Conservation (phyloP, 2,888 invertebrate genomes). For the Eupithecia insigniata region DNA sequence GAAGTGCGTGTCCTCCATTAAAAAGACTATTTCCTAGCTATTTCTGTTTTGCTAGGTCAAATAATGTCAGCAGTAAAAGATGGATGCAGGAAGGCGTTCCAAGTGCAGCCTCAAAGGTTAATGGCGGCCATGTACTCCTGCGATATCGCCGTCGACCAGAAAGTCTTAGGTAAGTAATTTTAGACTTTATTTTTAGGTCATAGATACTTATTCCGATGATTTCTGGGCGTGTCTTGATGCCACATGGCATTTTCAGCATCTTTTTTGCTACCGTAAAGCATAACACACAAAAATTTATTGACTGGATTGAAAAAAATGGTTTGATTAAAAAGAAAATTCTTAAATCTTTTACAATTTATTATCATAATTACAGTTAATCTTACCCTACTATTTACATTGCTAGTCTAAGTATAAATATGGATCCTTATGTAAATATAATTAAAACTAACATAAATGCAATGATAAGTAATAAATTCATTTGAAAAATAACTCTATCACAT, state of each 20-base stretch:
- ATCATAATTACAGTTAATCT: slow-evolving; percentile 79
- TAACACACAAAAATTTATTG: not conserved
- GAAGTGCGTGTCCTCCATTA: no score
- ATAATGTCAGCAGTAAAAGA: slow-evolving; percentile 96
- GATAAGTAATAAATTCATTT: slow-evolving; percentile 68
- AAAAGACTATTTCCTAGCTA: no score
- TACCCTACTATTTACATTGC: slow-evolving; percentile 79
- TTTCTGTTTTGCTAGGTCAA: slow-evolving; percentile 85
- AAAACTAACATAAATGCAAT: slow-evolving; percentile 70
- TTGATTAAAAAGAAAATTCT: slow-evolving; percentile 35
- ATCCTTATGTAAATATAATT: slow-evolving; percentile 73
- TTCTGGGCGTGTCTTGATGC: not conserved
- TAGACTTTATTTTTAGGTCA: not conserved
- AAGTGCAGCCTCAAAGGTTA: slow-evolving; percentile 93
- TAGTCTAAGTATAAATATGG: slow-evolving; percentile 72
- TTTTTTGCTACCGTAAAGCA: not conserved
- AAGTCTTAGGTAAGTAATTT: slow-evolving; percentile 91
- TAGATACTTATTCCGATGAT: not conserved
- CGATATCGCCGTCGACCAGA: slow-evolving; percentile 92
- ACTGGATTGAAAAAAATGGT: not conserved
- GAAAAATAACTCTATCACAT: slow-evolving; percentile 74
- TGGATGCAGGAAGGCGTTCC: slow-evolving; percentile 94
- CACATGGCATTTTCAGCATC: not conserved
- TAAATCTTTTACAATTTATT: slow-evolving; percentile 64
- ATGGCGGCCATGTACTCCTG: slow-evolving; percentile 97